These are phyloP conservation scores for Trimorus sp. DNA, from an alignment of 2,888 invertebrate species.

Conservation along the genomic window DNA sequence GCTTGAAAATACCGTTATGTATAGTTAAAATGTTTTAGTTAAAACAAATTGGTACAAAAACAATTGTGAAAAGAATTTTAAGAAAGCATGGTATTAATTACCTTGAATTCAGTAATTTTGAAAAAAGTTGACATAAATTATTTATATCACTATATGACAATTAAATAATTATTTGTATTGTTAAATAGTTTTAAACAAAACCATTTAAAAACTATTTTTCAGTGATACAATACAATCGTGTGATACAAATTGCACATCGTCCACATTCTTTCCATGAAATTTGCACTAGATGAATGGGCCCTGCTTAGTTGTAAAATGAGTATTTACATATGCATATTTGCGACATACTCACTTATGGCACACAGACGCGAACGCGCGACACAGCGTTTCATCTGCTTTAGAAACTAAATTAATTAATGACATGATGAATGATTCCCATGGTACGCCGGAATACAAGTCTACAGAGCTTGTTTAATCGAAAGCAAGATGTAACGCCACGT, in stretches of 20 bases:
- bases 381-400: constrained; percentile 45
- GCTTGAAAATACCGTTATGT: too few species aligned
- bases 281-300: constrained; percentile 13
- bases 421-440: constrained; percentile 61
- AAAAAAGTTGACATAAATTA: too few species aligned
- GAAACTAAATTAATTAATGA: constrained; percentile 65
- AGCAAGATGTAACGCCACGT: constrained; percentile 44
- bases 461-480: constrained; percentile 51
- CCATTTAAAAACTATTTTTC: too few species aligned
- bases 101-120: too few species aligned
- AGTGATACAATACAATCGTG: neutral
- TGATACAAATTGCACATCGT: neutral
- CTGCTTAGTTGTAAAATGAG: constrained; percentile 11
- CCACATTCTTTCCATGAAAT: constrained; percentile 3
- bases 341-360: constrained; percentile 9
- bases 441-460: constrained; percentile 36
- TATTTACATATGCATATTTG: constrained; percentile 12
- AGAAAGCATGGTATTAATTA: too few species aligned
- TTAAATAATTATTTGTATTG: too few species aligned
- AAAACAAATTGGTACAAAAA: too few species aligned
- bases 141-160: too few species aligned
- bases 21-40: too few species aligned
- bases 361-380: constrained; percentile 19
- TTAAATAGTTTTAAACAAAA: too few species aligned
- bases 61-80: too few species aligned